Evolutionary conservation across 2,113 vertebrate genomes (phyloP), one percentile per base, ranked within the genome.

Genomic region (Pluvialis apricaria): DNA sequence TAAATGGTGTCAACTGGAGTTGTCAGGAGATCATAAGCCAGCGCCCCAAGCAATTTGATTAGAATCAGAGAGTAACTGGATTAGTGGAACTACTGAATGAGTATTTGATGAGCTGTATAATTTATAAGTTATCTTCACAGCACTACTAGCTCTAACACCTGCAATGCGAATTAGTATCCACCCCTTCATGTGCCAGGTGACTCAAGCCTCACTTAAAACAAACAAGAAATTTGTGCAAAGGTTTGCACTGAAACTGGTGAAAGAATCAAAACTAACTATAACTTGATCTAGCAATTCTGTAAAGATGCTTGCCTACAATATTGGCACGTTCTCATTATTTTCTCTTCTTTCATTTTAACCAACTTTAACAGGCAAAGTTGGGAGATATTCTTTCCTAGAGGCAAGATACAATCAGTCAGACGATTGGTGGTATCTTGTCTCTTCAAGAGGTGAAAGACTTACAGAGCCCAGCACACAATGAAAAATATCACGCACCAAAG

Each of bases 11-110:
- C 96, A 95, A 72, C 92, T 73, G 51, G 68, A 95, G 81, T 65
- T 88, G 90, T 91, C 92, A 94, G 82, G 75, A 97, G 92, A 96
- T 94, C 94, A 94, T 93, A 94, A 94, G 66, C 16, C 84, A 96
- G 91, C 96, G 94, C 93, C 94, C 44, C 87, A 69, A 96, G 95
- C 92, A 94, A 94, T 95, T 69, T 95, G 78, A 90, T 90, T 94
- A 91, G 87, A 95, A 94, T 92, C 89, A 77, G 94, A 90, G 54
- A 92, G 88, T 93, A 95, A 97, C 79, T 1, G 24, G 87, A 97
- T 97, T 95, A 96, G 90, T 8, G 10, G 79, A 73, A 70, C 82
- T 82, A 91, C 93, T 78, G 85, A 96, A 95, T 95, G 93, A 94
- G 84, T 85, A 69, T 82, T 87, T 91, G 90, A 96, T 93, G 91